These are phyloP conservation scores for Netelia fuscicornis DNA, from an alignment of 2,888 invertebrate genomes.

Conservation along the genomic window DNA sequence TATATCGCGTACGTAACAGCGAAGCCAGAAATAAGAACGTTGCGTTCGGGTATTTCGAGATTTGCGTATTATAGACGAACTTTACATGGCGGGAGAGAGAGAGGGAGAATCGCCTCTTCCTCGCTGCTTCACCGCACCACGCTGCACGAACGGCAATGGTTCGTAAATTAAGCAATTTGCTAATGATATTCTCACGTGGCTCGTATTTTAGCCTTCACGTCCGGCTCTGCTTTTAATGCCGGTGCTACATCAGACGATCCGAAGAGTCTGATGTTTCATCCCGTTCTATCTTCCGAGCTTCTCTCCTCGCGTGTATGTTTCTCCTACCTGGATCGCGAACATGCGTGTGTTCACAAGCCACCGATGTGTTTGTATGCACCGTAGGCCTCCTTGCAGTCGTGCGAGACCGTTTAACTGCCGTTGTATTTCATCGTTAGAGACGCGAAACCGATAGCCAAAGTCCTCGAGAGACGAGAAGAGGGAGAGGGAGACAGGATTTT, in stretches of 20 bases:
- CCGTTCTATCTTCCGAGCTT: slow-evolving; percentile 55
- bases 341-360: slow-evolving; percentile 38
- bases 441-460: slow-evolving; percentile 75
- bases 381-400: slow-evolving; percentile 77
- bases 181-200: slow-evolving; percentile 84
- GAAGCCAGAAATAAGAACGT: slow-evolving; percentile 3
- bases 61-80: neutral
- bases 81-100: neutral
- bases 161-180: slow-evolving; percentile 84
- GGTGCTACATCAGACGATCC: slow-evolving; percentile 79
- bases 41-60: neutral
- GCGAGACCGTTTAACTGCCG: slow-evolving; percentile 76
- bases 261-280: slow-evolving; percentile 53
- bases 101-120: slow-evolving; percentile 1
- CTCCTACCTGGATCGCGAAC: slow-evolving; percentile 21
- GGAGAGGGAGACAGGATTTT: slow-evolving; percentile 22
- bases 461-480: neutral
- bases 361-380: slow-evolving; percentile 26
- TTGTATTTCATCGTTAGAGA: slow-evolving; percentile 78
- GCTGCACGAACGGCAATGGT: slow-evolving; percentile 69
- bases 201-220: slow-evolving; percentile 82
- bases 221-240: slow-evolving; percentile 80
- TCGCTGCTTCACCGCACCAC: slow-evolving; percentile 10
- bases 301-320: slow-evolving; percentile 28
- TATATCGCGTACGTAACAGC: slow-evolving; percentile 11